These are phyloP conservation scores for Lasioglossum baleicum DNA, from an alignment of 1,140 invertebrate genomes.

Conservation along the genomic window DNA sequence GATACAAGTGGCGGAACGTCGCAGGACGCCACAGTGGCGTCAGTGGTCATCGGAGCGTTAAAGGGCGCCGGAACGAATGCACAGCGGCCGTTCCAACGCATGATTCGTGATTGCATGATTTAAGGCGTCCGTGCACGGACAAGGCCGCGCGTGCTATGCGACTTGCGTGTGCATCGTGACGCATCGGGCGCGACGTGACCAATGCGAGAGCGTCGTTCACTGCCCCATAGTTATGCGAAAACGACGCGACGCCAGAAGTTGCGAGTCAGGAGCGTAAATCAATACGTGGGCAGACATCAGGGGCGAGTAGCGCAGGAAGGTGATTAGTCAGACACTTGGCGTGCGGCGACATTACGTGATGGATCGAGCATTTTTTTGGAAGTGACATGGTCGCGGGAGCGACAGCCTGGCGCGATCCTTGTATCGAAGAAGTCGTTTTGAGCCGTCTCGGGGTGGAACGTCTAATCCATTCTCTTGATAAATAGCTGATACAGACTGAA, in stretches of 20 bases:
- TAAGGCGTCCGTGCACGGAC: slow-evolving; percentile 34
- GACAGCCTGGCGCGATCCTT: neutral
- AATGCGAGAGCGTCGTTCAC: neutral
- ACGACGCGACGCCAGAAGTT: too few species aligned
- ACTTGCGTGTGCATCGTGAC: slow-evolving; percentile 28
- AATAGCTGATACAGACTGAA: neutral
- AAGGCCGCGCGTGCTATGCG: slow-evolving; percentile 38
- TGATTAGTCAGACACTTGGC: neutral
- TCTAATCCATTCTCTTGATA: neutral
- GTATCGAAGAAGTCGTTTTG: neutral
- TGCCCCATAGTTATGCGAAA: neutral
- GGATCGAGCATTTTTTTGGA: neutral
- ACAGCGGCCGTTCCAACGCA: slow-evolving; percentile 19
- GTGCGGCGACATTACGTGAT: neutral
- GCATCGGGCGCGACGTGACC: slow-evolving; percentile 1
- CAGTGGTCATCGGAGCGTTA: neutral
- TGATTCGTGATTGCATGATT: slow-evolving; percentile 31
- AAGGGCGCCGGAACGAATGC: slow-evolving; percentile 10
- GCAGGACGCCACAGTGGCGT: too few species aligned
- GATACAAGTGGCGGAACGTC: too few species aligned
- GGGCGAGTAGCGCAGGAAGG: neutral
- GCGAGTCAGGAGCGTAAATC: neutral
- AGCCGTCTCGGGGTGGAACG: neutral
- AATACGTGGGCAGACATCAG: neutral
- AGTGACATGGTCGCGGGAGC: neutral